Evolutionary conservation across 1,140 invertebrate species (phyloP).

Genomic region (Gyrodactylus salaris): DNA sequence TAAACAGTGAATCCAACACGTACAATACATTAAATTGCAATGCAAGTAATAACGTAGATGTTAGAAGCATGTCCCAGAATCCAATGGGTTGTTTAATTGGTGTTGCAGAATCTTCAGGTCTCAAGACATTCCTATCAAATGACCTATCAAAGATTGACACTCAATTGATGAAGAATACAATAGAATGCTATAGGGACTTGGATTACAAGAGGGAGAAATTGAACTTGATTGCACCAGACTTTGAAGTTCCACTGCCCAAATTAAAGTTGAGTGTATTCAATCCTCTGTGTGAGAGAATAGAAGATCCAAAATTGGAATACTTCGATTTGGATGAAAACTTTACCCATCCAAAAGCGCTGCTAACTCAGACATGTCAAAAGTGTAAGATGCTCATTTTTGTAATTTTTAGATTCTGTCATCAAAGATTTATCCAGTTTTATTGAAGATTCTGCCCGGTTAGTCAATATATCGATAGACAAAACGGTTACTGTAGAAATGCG

Average conservation of each 20-base stretch:
- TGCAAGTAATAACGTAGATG: too few species aligned
- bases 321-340: neutral
- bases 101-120: neutral
- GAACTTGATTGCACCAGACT: neutral
- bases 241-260: neutral
- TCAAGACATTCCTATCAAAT: neutral
- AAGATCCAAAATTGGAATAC: neutral
- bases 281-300: neutral
- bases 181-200: neutral
- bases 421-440: neutral
- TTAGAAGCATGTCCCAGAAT: neutral
- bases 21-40: too few species aligned
- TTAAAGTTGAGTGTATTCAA: neutral
- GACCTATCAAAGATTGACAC: neutral
- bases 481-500: neutral
- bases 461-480: neutral
- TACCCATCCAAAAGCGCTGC: neutral
- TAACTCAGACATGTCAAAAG: neutral
- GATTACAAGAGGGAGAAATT: neutral
- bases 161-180: neutral
- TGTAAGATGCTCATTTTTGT: neutral
- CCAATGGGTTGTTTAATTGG: neutral
- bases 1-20: too few species aligned
- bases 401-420: neutral
- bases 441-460: neutral